phyloP scores from a whole-genome alignment of 2,797 vertebrate species.

The Bufotes viridis region DNA sequence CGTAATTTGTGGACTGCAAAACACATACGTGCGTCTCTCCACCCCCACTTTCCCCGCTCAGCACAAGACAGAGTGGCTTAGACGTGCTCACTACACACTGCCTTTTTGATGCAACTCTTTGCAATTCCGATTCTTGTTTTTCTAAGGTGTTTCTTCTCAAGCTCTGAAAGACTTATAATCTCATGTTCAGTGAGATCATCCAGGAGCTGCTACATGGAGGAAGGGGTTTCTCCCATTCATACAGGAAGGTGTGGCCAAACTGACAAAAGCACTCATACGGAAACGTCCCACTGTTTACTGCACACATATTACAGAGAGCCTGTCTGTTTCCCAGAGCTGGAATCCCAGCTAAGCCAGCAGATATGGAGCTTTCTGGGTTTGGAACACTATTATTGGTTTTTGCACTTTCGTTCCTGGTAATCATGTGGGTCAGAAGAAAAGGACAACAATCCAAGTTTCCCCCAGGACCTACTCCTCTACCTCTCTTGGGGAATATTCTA shows the following conservation, averaged over 20 bases:
- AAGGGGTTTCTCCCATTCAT: background rate
- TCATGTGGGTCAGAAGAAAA: background rate
- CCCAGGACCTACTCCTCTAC: slow-evolving; percentile 10
- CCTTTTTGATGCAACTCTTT: background rate
- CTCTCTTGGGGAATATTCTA: slow-evolving; percentile 27
- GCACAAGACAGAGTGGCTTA: no score
- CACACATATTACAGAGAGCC: background rate
- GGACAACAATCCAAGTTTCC: background rate
- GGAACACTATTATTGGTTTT: background rate
- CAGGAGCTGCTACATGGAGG: background rate
- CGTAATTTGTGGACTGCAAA: no score
- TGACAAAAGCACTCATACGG: background rate
- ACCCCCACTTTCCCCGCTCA: no score
- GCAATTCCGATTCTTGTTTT: background rate
- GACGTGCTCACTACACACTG: background rate
- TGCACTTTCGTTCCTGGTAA: background rate
- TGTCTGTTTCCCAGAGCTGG: background rate
- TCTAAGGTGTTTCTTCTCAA: background rate
- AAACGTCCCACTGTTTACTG: background rate
- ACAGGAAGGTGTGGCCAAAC: background rate
- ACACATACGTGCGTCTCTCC: no score
- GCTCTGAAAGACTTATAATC: background rate
- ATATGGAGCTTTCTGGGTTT: background rate
- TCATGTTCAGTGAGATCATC: background rate
- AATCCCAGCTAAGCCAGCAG: background rate